Percentiles rank a stretch among this genome's conserved stretches.
Conservation (phyloP, 1,140 invertebrate genomes). For the Trichonephila inaurata region DNA sequence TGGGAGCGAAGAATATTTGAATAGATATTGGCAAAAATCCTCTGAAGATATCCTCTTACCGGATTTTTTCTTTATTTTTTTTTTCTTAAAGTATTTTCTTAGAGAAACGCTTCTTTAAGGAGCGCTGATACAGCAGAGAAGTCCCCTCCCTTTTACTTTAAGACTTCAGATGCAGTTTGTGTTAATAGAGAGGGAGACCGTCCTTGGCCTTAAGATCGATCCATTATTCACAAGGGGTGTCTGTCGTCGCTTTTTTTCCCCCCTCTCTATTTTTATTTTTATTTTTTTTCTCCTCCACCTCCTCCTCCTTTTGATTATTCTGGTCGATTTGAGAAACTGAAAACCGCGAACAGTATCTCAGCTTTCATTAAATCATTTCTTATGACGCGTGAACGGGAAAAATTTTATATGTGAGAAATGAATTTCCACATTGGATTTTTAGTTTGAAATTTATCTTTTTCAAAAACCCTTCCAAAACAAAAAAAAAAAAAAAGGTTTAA, state of each 20-base stretch:
- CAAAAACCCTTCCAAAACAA: too few relatives aligned
- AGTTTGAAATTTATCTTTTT: too few relatives aligned
- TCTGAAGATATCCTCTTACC: slow-evolving; percentile 13
- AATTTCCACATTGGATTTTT: too few relatives aligned
- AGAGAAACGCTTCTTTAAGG: slow-evolving; percentile 20
- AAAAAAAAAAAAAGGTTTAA: too few relatives aligned
- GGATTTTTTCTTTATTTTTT: neutral
- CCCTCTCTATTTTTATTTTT: neutral
- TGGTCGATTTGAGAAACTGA: too few relatives aligned
- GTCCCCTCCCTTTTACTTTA: neutral
- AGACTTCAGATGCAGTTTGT: slow-evolving; percentile 18
- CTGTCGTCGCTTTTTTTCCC: neutral
- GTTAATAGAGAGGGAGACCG: neutral
- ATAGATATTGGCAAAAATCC: slow-evolving; percentile 52
- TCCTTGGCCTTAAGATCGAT: neutral
- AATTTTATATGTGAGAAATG: too few relatives aligned
- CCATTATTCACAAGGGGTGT: slow-evolving; percentile 24
- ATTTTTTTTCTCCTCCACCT: neutral
- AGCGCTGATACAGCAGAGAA: slow-evolving; percentile 16
- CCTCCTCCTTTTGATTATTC: neutral
- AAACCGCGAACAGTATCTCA: too few relatives aligned
- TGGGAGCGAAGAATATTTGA: slow-evolving; percentile 42
- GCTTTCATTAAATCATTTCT: too few relatives aligned
- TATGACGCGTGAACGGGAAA: too few relatives aligned
- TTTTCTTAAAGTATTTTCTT: neutral